phyloP scores from a whole-genome alignment of 2,888 invertebrate species.

The Crocallis elinguaria region DNA sequence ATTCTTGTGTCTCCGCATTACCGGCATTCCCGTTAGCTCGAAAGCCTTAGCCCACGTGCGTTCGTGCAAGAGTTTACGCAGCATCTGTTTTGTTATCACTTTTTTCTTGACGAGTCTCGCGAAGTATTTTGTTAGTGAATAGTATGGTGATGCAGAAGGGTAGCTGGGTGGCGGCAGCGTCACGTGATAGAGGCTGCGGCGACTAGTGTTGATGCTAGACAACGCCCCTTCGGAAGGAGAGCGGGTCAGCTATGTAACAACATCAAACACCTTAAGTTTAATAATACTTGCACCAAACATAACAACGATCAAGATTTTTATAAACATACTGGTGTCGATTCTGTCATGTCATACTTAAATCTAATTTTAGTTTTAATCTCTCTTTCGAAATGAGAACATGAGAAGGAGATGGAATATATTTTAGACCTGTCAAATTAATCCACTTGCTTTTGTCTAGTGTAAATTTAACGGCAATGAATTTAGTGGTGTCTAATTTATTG shows the following conservation, averaged over 20 bases:
- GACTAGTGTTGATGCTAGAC: slow-evolving; percentile 81
- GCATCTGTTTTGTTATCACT: slow-evolving; percentile 88
- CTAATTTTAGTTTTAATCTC: neutral
- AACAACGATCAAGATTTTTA: slow-evolving; percentile 19
- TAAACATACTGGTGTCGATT: neutral
- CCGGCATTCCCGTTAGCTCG: slow-evolving; percentile 75
- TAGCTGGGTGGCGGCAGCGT: slow-evolving; percentile 90
- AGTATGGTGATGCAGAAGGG: slow-evolving; percentile 91
- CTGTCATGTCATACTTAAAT: neutral
- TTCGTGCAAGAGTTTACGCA: slow-evolving; percentile 90
- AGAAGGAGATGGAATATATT: too few relatives aligned
- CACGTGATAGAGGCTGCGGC: slow-evolving; percentile 83
- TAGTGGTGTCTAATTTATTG: too few relatives aligned
- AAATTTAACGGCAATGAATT: too few relatives aligned
- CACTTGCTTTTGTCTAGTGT: too few relatives aligned
- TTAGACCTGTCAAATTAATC: too few relatives aligned
- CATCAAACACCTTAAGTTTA: slow-evolving; percentile 58
- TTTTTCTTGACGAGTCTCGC: slow-evolving; percentile 90
- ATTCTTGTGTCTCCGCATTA: slow-evolving; percentile 75
- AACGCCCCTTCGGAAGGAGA: slow-evolving; percentile 83
- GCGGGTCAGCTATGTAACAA: slow-evolving; percentile 79
- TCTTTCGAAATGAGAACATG: too few relatives aligned
- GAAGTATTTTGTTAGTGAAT: slow-evolving; percentile 90
- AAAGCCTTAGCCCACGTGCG: slow-evolving; percentile 80
- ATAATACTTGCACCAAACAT: slow-evolving; percentile 29